Evolutionary conservation across 2,888 invertebrate genomes (phyloP), one percentile per base, ranked within the genome.

Genomic region (Hyles lineata): DNA sequence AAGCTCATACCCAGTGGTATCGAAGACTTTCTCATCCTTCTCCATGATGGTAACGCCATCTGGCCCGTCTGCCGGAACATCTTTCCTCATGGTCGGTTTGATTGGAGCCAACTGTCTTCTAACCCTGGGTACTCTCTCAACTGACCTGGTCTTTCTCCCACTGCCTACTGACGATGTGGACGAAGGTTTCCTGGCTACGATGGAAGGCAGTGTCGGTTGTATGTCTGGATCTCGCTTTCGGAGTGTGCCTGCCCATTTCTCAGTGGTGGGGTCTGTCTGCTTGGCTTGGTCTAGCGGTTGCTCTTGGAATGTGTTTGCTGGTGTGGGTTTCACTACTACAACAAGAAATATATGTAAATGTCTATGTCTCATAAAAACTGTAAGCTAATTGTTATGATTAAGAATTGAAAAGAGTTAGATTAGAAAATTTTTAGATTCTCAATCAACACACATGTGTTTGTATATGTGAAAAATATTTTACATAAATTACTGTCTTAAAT

Each of bases 161-260:
- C 92, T 91, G 43, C 89, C 85, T 25, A 90, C 80, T 23, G 92
- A 87, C 1, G 93, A 93, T 23, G 96, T 95, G 0, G 96, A 95
- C 50, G 96, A 90, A 19, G 88, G 80, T 79, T 94, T 94, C 75
- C 92, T 85, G 9, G 90, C 79, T 75, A 95, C 92, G 74, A 96
- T 96, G 0, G 96, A 95, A 25, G 96, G 96, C 77, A 97, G 84
- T 2, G 96, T 95, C 0, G 96, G 96, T 81, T 96, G 96, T 21
- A 96, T 89, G 79, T 96, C 96, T 0, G 96, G 96, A 86, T 97
- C 96, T 72, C 96, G 92, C 75, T 95, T 95, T 8, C 97, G 90
- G 19, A 97, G 87, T 9, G 96, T 96, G 0, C 96, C 96, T n/a
- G 96, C 96, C 97, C 97, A 97, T 83, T 96, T 95, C 79, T 96